Percentiles rank a stretch among this genome's conserved stretches.
phyloP scores from a whole-genome alignment of 2,888 invertebrate species.

The Agrenia bidenticulata region DNA sequence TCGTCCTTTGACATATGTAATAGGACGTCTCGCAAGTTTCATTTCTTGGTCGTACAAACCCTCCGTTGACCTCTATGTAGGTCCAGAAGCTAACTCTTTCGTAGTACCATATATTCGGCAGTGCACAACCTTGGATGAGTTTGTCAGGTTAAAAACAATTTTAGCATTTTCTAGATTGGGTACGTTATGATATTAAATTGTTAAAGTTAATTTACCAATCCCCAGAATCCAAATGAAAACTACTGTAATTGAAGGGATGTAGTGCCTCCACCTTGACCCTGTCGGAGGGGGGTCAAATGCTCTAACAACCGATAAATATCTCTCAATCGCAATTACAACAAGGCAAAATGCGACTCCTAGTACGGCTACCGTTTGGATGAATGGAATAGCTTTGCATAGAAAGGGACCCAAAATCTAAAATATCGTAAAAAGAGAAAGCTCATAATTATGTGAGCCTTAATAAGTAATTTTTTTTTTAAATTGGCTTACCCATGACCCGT shows the following conservation, averaged over 20 bases:
- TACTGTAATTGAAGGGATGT: not conserved
- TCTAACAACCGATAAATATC: slow-evolving; percentile 40
- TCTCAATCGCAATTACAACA: slow-evolving; percentile 41
- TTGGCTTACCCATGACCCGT: slow-evolving; percentile 34
- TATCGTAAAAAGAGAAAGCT: not conserved
- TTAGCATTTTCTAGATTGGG: no score
- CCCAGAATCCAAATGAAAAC: slow-evolving; percentile 24
- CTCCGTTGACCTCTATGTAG: not conserved
- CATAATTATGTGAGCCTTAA: not conserved
- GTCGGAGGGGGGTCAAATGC: slow-evolving; percentile 15
- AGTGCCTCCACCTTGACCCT: slow-evolving; percentile 14
- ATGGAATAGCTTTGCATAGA: slow-evolving; percentile 41
- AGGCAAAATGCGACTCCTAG: slow-evolving; percentile 41
- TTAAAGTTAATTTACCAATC: slow-evolving; percentile 9
- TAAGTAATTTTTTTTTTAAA: not conserved
- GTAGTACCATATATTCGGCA: slow-evolving; percentile 39
- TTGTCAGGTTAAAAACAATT: no score
- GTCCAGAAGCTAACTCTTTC: slow-evolving; percentile 27
- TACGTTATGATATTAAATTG: no score
- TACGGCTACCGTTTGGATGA: slow-evolving; percentile 33
- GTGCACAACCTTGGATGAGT: slow-evolving; percentile 18
- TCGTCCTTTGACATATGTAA: slow-evolving; percentile 32
- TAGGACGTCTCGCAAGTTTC: slow-evolving; percentile 26
- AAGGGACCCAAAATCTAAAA: slow-evolving; percentile 38
- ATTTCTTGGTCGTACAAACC: slow-evolving; percentile 9